A percentile compares a stretch with the other conserved stretches of the same genome.
These are phyloP conservation scores for Drosophila mimica DNA, from an alignment of 2,888 invertebrate genomes.

Conservation along the genomic window DNA sequence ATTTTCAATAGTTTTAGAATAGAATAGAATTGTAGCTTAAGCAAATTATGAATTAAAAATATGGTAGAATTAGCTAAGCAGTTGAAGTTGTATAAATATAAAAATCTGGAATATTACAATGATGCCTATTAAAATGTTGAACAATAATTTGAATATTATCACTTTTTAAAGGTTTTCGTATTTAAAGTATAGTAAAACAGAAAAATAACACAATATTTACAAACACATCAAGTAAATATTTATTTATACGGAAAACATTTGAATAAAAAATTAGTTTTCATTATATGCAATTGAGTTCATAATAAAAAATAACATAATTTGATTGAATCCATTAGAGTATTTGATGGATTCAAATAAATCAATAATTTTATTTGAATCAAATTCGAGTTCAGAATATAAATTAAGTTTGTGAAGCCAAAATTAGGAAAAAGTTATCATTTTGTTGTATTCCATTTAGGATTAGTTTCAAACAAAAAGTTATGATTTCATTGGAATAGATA, in stretches of 20 bases:
- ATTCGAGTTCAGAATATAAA: background rate
- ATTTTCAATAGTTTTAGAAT: background rate
- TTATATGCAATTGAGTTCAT: background rate
- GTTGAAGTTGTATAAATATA: background rate
- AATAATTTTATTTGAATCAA: background rate
- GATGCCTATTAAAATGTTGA: background rate
- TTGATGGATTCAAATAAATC: background rate
- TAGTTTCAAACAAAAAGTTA: background rate
- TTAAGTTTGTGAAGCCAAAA: background rate
- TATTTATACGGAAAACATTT: too few relatives aligned
- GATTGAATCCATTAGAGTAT: background rate
- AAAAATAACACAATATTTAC: background rate
- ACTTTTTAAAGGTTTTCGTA: background rate
- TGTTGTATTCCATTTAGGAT: background rate
- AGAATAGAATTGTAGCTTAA: background rate
- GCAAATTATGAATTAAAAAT: background rate
- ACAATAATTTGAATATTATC: background rate
- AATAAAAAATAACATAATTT: background rate
- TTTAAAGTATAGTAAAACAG: rapidly evolving
- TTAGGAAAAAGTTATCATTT: background rate
- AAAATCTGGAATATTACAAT: background rate
- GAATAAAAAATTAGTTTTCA: background rate
- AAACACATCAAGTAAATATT: background rate
- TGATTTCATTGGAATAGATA: background rate
- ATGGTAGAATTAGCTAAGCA: background rate